Evolutionary conservation across 2,113 vertebrate species (phyloP).

Genomic region (Pithys albifrons): DNA sequence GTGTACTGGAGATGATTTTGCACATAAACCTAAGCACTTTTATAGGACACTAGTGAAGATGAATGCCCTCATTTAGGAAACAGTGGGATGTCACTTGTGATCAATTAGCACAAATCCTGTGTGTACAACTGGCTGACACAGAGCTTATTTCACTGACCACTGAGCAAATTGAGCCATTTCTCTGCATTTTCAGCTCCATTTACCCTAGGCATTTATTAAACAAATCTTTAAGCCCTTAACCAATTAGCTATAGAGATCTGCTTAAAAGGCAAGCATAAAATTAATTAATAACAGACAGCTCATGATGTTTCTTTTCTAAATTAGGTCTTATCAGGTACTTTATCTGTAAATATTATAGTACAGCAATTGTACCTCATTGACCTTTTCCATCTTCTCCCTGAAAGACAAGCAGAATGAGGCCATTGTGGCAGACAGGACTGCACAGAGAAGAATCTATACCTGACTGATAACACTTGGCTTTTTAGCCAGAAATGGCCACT

Average conservation of each 20-base stretch:
- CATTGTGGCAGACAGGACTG: background rate
- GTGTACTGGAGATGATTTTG: background rate
- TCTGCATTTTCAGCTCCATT: conserved; percentile 73
- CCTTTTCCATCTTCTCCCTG: conserved; percentile 2
- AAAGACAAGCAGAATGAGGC: background rate
- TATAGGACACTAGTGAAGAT: conserved; percentile 9
- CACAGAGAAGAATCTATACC: conserved; percentile 15
- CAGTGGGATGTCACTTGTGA: conserved; percentile 27
- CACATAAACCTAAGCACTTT: background rate
- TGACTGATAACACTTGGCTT: background rate
- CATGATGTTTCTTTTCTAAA: conserved; percentile 34
- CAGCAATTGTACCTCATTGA: conserved; percentile 31
- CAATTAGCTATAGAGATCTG: conserved; percentile 38
- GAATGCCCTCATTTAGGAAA: conserved; percentile 43
- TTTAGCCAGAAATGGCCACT: conserved; percentile 3
- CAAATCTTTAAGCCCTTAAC: conserved; percentile 45
- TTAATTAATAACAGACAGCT: conserved; percentile 49
- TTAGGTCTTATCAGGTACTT: conserved; percentile 36
- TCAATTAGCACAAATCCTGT: conserved; percentile 45
- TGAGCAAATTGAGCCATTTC: conserved; percentile 63
- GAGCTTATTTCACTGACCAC: conserved; percentile 51
- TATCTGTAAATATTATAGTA: conserved; percentile 66
- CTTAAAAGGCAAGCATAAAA: conserved; percentile 50
- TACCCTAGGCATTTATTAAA: conserved; percentile 69
- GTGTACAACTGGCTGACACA: conserved; percentile 17